Percentiles rank a stretch among this genome's conserved stretches.
Evolutionary conservation across 1,140 invertebrate genomes (phyloP).

Genomic region (Zaprionus inermis): DNA sequence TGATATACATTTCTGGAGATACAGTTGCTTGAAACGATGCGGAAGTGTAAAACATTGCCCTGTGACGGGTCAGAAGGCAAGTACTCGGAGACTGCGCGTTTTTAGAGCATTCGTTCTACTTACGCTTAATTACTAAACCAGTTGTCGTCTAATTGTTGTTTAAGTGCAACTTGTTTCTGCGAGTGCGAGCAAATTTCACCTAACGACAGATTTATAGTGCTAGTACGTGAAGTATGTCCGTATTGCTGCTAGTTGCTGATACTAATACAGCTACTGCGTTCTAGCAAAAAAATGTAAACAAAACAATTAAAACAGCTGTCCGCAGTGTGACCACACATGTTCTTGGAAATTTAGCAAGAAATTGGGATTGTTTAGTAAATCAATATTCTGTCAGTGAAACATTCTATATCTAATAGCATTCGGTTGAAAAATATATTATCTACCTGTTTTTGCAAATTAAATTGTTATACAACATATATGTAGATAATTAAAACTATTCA

Average conservation of each 20-base stretch:
- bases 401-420: not conserved
- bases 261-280: slow-evolving; percentile 42
- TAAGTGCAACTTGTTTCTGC: slow-evolving; percentile 10
- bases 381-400: not conserved
- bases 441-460: not conserved
- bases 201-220: not conserved
- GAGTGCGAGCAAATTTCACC: not conserved
- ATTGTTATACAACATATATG: not conserved
- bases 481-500: not conserved
- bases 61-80: slow-evolving; percentile 8
- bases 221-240: slow-evolving; percentile 12
- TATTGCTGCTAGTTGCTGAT: slow-evolving; percentile 22
- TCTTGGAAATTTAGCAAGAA: not conserved
- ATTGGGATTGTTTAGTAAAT: not conserved
- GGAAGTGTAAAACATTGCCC: not conserved
- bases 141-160: slow-evolving; percentile 8
- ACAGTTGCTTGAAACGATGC: not conserved
- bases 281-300: slow-evolving; percentile 43
- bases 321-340: slow-evolving; percentile 28
- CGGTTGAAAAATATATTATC: not conserved
- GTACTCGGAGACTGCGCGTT: not conserved
- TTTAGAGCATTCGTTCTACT: slow-evolving; percentile 2
- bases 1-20: not conserved
- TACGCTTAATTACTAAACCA: slow-evolving; percentile 23
- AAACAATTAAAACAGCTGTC: slow-evolving; percentile 48